Percentiles rank a stretch among this genome's conserved stretches.
Conservation (phyloP, 2,113 vertebrate species). For the Ptyas mucosa region DNA sequence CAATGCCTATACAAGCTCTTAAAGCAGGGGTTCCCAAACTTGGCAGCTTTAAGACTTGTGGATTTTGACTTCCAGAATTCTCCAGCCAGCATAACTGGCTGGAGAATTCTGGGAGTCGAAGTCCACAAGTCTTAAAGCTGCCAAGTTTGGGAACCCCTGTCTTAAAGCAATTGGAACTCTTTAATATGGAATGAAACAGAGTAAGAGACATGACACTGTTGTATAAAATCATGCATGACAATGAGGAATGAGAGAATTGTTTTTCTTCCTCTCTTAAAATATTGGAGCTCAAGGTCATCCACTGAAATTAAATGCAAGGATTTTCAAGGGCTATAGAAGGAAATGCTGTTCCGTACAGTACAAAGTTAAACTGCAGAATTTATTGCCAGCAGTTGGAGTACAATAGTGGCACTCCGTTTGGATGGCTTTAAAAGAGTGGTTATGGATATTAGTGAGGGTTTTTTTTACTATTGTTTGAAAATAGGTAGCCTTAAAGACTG, state of each 20-base stretch:
- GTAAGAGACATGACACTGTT: neutral
- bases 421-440: neutral
- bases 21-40: no score
- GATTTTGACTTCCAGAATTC: no score
- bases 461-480: neutral
- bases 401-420: neutral
- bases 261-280: neutral
- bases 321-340: neutral
- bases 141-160: no score
- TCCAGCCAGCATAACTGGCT: no score
- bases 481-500: neutral
- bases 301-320: neutral
- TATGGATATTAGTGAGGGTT: neutral
- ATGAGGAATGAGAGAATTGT: neutral
- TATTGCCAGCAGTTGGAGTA: neutral
- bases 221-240: neutral
- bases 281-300: neutral
- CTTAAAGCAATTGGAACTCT: neutral
- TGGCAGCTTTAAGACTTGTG: no score
- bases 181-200: neutral
- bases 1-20: neutral
- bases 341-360: neutral
- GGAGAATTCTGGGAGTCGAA: no score
- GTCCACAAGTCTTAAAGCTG: no score
- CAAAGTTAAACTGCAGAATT: neutral